These are phyloP conservation scores for Cremastinae sp. DNA, from an alignment of 2,888 invertebrate genomes.

Conservation along the genomic window DNA sequence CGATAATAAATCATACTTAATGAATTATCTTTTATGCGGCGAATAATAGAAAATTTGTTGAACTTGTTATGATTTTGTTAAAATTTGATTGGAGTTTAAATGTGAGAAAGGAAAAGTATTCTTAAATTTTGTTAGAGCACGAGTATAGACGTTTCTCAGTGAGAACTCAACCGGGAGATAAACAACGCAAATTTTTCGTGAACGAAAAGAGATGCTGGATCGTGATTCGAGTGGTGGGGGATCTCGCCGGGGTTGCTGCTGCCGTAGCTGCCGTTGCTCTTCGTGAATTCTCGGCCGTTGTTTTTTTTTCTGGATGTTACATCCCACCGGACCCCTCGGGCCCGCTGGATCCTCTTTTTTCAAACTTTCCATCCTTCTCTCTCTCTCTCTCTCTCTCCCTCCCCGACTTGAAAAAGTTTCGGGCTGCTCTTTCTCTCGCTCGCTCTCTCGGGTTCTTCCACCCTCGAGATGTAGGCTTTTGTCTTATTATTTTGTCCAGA, in stretches of 20 bases:
- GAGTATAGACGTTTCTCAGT: slow-evolving; percentile 24
- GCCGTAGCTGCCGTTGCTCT: slow-evolving; percentile 63
- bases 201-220: slow-evolving; percentile 26
- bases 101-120: slow-evolving; percentile 1
- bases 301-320: slow-evolving; percentile 64
- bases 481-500: slow-evolving; percentile 75
- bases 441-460: slow-evolving; percentile 64
- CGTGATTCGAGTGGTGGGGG: slow-evolving; percentile 24
- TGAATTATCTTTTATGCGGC: no score
- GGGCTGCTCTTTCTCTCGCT: slow-evolving; percentile 40
- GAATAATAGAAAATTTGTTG: no score
- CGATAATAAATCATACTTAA: no score
- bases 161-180: slow-evolving; percentile 35
- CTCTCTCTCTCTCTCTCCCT: slow-evolving; percentile 30
- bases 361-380: slow-evolving; percentile 33
- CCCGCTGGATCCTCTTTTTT: slow-evolving; percentile 42
- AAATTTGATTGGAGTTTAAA: no score
- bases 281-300: slow-evolving; percentile 71
- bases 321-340: slow-evolving; percentile 49
- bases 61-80: no score
- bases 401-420: slow-evolving; percentile 23
- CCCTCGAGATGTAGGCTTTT: slow-evolving; percentile 70
- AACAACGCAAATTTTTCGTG: slow-evolving; percentile 22
- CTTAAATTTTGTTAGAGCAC: neutral
- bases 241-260: slow-evolving; percentile 34